Evolutionary conservation across 1,140 invertebrate genomes (phyloP), one percentile per base, ranked within the genome.

Genomic region (Oreohelix idahoensis): DNA sequence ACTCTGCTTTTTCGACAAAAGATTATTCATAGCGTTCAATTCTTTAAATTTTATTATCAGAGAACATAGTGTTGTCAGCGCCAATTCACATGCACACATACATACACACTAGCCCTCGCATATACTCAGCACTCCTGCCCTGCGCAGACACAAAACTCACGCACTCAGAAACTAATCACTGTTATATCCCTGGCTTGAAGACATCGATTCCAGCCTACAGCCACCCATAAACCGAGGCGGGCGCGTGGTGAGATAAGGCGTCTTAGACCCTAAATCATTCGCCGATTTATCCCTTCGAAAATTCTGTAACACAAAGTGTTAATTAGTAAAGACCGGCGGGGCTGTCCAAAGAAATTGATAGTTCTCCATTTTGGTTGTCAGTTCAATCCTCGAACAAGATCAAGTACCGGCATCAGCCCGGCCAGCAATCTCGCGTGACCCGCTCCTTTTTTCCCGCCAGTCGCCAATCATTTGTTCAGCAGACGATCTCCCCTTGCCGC

Each of bases 361-460:
- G 63, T 66, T 66, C 63, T 66, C 63, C 63, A 29, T 66, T 66
- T 32, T 66, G 63, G 29, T 66, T 66, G 63, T 66, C 63, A 66
- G 63, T 66, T 66, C 63, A 66, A 66, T 66, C 63, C 63, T 66
- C 1, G 63, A 29, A 66, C 63, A 66, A 66, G 63, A 66, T 66
- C 63, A 66, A 66, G n/a, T 32, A 32, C 63, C 63, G 17, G 63
- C 63, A 29, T 66, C 63, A 32, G 63, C 20, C 32, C 29, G n/a
- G 63, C 63, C n/a, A 66, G 63, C 29, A 66, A 66, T 66, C 63
- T 66, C 63, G n/a, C 63, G n/a, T 66, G 63, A 66, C 63, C 63
- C 63, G 5, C n/a, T 32, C n/a, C 63, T 32, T 66, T 66, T 66
- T 32, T 66, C 63, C 63, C 29, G 11, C 63, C 63, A 32, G 63